Conservation (phyloP, 2,888 invertebrate genomes). For the Stictocephala bisonia region DNA sequence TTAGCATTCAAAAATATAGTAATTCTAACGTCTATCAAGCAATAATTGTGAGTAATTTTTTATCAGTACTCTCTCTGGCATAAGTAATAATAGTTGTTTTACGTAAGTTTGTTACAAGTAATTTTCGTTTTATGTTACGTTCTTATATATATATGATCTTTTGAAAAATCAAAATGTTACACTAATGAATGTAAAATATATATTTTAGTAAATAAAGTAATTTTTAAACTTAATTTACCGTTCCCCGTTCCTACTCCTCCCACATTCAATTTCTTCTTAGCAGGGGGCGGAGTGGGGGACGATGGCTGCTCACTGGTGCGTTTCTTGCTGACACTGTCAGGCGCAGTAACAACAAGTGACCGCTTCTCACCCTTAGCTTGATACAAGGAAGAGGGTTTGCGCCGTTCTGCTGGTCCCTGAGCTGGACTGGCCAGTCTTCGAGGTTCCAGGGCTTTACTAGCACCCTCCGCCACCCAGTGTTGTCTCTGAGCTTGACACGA, state of each 20-base stretch:
- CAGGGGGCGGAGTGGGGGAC: constrained; percentile 1
- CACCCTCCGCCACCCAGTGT: constrained; percentile 66
- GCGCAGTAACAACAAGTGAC: background rate
- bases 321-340: constrained; percentile 43
- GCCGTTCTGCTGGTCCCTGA: constrained; percentile 29
- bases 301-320: constrained; percentile 37
- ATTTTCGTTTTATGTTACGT: too few species aligned
- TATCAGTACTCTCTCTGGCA: too few species aligned
- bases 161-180: too few species aligned
- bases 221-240: background rate
- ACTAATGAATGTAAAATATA: too few species aligned
- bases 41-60: too few species aligned
- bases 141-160: too few species aligned
- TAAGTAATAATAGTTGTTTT: too few species aligned
- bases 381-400: constrained; percentile 31
- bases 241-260: background rate
- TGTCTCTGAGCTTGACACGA: constrained; percentile 74
- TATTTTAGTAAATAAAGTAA: too few species aligned
- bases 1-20: too few species aligned
- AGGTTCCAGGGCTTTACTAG: constrained; percentile 4
- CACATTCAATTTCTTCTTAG: constrained; percentile 29
- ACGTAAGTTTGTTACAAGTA: too few species aligned
- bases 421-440: constrained; percentile 32
- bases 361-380: constrained; percentile 33
- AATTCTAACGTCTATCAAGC: too few species aligned